A percentile compares a stretch with the other conserved stretches of the same genome.
Conservation (phyloP, 2,113 vertebrate species). For the Otus sunia region DNA sequence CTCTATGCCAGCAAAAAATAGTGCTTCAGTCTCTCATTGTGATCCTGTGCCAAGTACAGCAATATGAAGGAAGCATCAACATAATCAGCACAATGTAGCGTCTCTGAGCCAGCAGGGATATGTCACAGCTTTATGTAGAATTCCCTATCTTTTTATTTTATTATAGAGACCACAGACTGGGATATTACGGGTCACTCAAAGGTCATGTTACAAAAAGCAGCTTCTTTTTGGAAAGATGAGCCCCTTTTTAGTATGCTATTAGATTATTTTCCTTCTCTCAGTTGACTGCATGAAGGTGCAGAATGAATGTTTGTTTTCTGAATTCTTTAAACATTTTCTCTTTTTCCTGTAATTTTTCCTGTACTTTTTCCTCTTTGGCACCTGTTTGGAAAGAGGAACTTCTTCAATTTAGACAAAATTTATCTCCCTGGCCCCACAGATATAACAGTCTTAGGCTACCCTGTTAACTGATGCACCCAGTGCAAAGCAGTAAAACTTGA, state of each 20-base stretch:
- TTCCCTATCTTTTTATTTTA: constrained; percentile 71
- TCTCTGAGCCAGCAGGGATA: constrained; percentile 73
- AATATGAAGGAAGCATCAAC: constrained; percentile 74
- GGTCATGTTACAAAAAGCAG: constrained; percentile 66
- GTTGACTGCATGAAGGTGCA: constrained; percentile 5
- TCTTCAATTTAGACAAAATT: not conserved
- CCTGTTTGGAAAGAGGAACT: not conserved
- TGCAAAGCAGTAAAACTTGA: not conserved
- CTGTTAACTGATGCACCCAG: not conserved
- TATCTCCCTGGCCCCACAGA: not conserved
- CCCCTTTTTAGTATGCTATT: constrained; percentile 1
- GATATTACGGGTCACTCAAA: constrained; percentile 70
- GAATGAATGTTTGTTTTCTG: constrained; percentile 15
- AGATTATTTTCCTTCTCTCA: constrained; percentile 54
- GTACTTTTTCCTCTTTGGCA: not conserved
- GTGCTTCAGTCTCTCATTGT: constrained; percentile 65
- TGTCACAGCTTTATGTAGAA: constrained; percentile 72
- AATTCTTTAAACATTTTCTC: constrained; percentile 8
- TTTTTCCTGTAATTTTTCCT: not conserved
- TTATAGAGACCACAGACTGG: constrained; percentile 73
- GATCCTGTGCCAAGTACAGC: constrained; percentile 77
- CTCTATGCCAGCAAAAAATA: constrained; percentile 63
- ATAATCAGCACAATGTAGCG: constrained; percentile 69
- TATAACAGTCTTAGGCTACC: not conserved
- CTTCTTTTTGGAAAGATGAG: constrained; percentile 60